Evolutionary conservation across 2,797 vertebrate genomes (phyloP).

Genomic region (Crocodylus rhombifer): DNA sequence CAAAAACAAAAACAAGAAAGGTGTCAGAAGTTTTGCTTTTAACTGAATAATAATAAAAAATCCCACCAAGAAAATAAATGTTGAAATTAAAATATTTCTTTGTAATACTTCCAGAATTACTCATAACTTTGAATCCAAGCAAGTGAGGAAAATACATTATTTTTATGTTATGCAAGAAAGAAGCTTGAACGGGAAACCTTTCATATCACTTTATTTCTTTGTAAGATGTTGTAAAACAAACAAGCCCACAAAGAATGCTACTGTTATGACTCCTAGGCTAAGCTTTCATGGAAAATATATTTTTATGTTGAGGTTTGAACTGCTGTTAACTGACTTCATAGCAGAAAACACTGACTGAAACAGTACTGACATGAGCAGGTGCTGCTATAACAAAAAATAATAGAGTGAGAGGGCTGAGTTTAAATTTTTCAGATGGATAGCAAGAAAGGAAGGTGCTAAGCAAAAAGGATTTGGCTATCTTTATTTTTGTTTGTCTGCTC

Average conservation of each 20-base stretch:
- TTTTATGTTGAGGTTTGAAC: background rate
- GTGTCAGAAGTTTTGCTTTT: background rate
- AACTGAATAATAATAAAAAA: background rate
- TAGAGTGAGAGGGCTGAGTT: background rate
- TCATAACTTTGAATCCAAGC: too few relatives aligned
- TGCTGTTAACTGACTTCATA: background rate
- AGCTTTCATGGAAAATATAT: background rate
- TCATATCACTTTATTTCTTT: background rate
- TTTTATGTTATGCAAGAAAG: background rate
- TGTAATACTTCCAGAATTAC: background rate
- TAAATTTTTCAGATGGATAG: slow-evolving; percentile 19
- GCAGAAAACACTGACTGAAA: background rate
- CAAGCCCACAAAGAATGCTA: background rate
- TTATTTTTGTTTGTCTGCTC: slow-evolving; percentile 13
- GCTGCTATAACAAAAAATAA: background rate
- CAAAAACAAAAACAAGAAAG: background rate
- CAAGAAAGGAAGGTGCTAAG: slow-evolving; percentile 6
- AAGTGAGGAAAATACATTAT: background rate
- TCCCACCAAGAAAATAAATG: background rate
- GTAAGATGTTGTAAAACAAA: background rate
- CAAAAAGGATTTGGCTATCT: slow-evolving; percentile 14
- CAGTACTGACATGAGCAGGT: background rate
- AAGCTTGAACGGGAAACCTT: background rate
- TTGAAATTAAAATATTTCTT: background rate
- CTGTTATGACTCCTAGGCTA: background rate